phyloP scores from a whole-genome alignment of 2,888 invertebrate genomes.

The Incurvaria masculella region DNA sequence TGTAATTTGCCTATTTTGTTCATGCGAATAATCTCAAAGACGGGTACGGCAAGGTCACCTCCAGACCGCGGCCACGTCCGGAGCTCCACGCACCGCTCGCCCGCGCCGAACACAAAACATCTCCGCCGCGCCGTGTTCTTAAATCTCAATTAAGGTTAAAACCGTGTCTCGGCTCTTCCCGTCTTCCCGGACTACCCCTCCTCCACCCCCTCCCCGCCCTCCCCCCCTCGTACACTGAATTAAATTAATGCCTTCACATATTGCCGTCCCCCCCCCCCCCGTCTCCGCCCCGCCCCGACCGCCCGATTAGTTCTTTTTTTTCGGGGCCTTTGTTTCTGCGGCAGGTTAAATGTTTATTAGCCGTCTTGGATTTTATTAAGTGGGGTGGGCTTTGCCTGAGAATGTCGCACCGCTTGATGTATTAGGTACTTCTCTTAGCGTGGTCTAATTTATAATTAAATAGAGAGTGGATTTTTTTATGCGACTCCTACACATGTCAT shows the following conservation, averaged over 20 bases:
- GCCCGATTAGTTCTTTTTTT: conserved; percentile 47
- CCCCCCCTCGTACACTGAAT: conserved; percentile 46
- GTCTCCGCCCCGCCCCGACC: conserved; percentile 29
- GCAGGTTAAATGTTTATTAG: conserved; percentile 48
- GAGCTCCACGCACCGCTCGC: background rate
- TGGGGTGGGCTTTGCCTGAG: too few species aligned
- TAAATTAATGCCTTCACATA: conserved; percentile 56
- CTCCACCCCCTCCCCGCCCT: background rate
- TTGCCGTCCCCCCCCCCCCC: too few species aligned
- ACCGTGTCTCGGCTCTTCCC: conserved; percentile 39
- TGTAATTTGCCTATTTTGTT: too few species aligned
- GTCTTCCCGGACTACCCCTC: background rate
- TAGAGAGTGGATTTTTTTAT: too few species aligned
- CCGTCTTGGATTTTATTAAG: too few species aligned
- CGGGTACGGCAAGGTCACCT: too few species aligned
- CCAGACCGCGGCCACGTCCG: too few species aligned
- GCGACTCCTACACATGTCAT: too few species aligned
- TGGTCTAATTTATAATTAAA: too few species aligned
- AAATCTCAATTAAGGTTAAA: conserved; percentile 56
- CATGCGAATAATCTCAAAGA: too few species aligned
- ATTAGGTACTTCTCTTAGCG: too few species aligned
- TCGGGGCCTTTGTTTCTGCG: conserved; percentile 31
- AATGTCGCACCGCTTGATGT: too few species aligned
- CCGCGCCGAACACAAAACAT: conserved; percentile 27
- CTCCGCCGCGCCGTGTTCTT: conserved; percentile 33